These are phyloP conservation scores for Phoxinus dragarum DNA, from an alignment of 2,797 vertebrate species.

Conservation along the genomic window DNA sequence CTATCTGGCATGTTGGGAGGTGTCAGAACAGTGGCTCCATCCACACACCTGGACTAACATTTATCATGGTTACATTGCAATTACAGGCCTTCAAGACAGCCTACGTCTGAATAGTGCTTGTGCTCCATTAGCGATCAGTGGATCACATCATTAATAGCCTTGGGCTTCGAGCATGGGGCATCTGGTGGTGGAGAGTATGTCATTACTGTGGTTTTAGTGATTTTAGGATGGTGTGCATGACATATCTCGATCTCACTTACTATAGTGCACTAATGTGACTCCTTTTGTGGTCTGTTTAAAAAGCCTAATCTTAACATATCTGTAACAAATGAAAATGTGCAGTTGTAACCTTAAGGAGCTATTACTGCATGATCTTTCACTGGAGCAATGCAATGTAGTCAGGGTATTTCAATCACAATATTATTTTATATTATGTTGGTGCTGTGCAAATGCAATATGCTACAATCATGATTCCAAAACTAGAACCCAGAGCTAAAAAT, in stretches of 20 bases:
- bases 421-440: neutral
- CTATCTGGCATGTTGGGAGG: slow-evolving; percentile 64
- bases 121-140: slow-evolving; percentile 33
- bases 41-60: slow-evolving; percentile 72
- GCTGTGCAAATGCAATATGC: neutral
- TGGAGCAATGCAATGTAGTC: neutral
- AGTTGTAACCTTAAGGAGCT: neutral
- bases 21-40: slow-evolving; percentile 56
- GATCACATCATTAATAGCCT: slow-evolving; percentile 51
- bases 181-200: slow-evolving; percentile 32
- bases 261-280: slow-evolving; percentile 7
- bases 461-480: neutral
- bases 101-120: slow-evolving; percentile 40
- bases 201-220: slow-evolving; percentile 43
- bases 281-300: slow-evolving; percentile 21
- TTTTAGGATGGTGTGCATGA: slow-evolving; percentile 22
- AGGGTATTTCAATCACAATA: neutral
- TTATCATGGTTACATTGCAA: slow-evolving; percentile 72
- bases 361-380: neutral
- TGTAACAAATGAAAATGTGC: neutral
- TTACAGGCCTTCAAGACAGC: slow-evolving; percentile 67
- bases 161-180: slow-evolving; percentile 34
- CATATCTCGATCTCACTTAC: slow-evolving; percentile 24
- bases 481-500: neutral
- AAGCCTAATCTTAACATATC: slow-evolving; percentile 4